phyloP scores from a whole-genome alignment of 1,140 invertebrate species.

The Philopotamus ludificatus region DNA sequence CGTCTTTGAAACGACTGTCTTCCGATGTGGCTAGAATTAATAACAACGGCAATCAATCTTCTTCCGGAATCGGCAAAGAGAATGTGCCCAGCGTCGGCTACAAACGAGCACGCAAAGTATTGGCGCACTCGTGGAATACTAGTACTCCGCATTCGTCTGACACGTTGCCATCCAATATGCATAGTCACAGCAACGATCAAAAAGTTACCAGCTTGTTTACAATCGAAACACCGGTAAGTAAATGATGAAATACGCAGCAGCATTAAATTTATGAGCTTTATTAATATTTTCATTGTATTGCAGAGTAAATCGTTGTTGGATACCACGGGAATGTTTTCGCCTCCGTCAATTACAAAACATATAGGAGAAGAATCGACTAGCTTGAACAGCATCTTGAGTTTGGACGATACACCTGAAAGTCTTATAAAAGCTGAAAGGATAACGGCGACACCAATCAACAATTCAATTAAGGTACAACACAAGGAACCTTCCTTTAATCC shows the following conservation, averaged over 20 bases:
- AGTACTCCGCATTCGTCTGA: conserved; percentile 58
- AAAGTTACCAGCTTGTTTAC: conserved; percentile 61
- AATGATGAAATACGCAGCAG: neutral
- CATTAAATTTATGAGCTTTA: neutral
- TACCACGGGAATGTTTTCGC: conserved; percentile 79
- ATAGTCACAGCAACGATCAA: conserved; percentile 10
- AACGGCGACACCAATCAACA: conserved; percentile 28
- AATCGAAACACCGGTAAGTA: conserved; percentile 74
- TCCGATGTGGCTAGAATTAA: conserved; percentile 59
- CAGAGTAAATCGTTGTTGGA: conserved; percentile 84
- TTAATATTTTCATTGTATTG: conserved; percentile 44
- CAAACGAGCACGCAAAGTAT: conserved; percentile 72
- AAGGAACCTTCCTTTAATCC: conserved; percentile 53
- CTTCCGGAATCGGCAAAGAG: conserved; percentile 60
- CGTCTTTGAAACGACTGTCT: conserved; percentile 58
- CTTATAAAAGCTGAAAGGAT: conserved; percentile 6
- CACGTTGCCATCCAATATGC: conserved; percentile 44
- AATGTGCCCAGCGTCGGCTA: conserved; percentile 57
- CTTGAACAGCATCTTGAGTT: conserved; percentile 51
- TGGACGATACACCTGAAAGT: conserved; percentile 48
- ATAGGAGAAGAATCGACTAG: conserved; percentile 53
- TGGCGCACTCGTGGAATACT: conserved; percentile 71
- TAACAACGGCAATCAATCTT: conserved; percentile 45
- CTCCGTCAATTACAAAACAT: conserved; percentile 74
- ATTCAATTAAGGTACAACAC: conserved; percentile 57